Evolutionary conservation across 2,797 vertebrate species (phyloP).

Genomic region (Pseudochaenichthys georgianus): DNA sequence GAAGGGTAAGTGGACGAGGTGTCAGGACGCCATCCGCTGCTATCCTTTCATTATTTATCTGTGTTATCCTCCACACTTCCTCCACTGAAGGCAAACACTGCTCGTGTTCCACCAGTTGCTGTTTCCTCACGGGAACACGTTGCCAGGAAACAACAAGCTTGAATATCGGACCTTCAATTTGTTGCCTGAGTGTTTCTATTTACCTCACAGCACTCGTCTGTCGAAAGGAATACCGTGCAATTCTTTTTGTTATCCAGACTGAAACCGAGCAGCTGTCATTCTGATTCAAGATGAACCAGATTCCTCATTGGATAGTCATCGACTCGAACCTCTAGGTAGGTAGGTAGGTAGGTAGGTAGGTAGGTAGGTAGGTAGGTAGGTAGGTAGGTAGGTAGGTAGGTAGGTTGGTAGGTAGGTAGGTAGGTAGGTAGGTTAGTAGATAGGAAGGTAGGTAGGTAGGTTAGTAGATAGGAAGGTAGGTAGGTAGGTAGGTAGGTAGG

Average conservation of each 20-base stretch:
- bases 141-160: constrained; percentile 63
- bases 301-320: no score
- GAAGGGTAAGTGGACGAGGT: constrained; percentile 64
- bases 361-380: no score
- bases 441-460: no score
- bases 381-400: no score
- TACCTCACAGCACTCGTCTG: constrained; percentile 27
- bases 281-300: no score
- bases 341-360: no score
- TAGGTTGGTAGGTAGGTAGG: no score
- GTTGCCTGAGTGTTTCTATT: constrained; percentile 30
- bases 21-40: constrained; percentile 49
- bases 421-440: no score
- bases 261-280: constrained; percentile 26
- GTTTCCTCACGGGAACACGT: constrained; percentile 52
- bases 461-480: no score
- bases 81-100: constrained; percentile 22
- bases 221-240: background rate
- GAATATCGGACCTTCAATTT: constrained; percentile 41
- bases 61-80: no score
- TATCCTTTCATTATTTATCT: constrained; percentile 48
- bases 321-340: no score
- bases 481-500: no score
- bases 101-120: constrained; percentile 28
- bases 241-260: constrained; percentile 43